Evolutionary conservation across 2,797 vertebrate species (phyloP).

Genomic region (Ceyx erithaca): DNA sequence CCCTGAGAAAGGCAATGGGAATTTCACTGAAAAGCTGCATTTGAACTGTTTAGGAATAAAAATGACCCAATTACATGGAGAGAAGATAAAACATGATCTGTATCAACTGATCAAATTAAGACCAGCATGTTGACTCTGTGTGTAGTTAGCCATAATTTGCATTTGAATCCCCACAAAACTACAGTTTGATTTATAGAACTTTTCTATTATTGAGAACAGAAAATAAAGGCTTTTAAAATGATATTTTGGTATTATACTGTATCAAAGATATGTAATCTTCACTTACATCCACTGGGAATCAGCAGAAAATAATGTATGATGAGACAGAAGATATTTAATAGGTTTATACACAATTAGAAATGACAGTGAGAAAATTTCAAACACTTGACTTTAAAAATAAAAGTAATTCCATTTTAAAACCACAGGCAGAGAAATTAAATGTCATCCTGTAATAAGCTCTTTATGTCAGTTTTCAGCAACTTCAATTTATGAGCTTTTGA

Average conservation of each 20-base stretch:
- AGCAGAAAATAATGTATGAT: neutral
- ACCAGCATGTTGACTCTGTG: neutral
- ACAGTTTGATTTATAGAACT: neutral
- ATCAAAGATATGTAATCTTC: neutral
- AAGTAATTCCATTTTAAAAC: constrained; percentile 19
- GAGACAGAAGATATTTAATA: neutral
- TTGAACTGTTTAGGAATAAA: constrained; percentile 1
- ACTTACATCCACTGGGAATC: neutral
- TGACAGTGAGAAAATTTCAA: neutral
- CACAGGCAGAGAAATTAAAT: neutral
- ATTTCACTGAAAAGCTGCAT: neutral
- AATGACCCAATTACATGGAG: neutral
- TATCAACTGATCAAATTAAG: neutral
- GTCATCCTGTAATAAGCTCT: neutral
- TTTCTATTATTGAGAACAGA: neutral
- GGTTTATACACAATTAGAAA: neutral
- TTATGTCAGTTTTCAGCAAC: constrained; percentile 3
- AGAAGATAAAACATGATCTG: constrained; percentile 24
- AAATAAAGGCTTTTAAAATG: neutral
- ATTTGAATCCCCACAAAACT: neutral
- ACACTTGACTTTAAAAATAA: neutral
- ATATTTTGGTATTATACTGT: neutral
- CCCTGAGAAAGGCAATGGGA: neutral
- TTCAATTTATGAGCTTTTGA: neutral
- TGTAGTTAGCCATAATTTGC: neutral